Percentiles rank a stretch among this genome's conserved stretches.
These are phyloP conservation scores for Calidris pugnax DNA, from an alignment of 2,113 vertebrate genomes.

Conservation along the genomic window DNA sequence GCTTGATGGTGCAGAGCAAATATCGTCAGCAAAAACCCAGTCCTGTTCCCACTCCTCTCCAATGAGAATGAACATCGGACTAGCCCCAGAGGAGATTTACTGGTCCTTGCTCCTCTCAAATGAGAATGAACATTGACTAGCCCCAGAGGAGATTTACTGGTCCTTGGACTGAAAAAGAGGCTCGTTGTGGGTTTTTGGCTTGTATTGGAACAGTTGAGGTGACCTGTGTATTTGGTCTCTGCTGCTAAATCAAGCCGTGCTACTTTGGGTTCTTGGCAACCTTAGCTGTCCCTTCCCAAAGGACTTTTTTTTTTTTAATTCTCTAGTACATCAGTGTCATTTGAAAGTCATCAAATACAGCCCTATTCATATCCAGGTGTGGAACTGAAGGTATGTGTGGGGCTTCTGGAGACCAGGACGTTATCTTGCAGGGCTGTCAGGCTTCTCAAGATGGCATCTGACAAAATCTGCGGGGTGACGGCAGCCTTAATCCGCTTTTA, in stretches of 20 bases:
- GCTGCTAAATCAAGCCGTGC: background rate
- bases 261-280: background rate
- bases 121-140: background rate
- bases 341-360: background rate
- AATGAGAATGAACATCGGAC: background rate
- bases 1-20: background rate
- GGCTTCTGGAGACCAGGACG: background rate
- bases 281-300: background rate
- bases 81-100: background rate
- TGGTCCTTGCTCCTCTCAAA: background rate
- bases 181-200: background rate
- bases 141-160: background rate
- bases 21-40: rapidly evolving
- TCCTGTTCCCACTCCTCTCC: background rate
- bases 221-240: background rate
- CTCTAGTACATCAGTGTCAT: background rate
- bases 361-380: background rate
- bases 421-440: background rate
- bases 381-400: background rate
- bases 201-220: background rate
- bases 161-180: background rate
- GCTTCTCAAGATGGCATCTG: background rate
- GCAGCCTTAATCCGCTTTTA: background rate
- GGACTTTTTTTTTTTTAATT: background rate
- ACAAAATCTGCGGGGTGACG: rapidly evolving